Evolutionary conservation across 2,113 vertebrate genomes (phyloP).

Genomic region (Pituophis catenifer): DNA sequence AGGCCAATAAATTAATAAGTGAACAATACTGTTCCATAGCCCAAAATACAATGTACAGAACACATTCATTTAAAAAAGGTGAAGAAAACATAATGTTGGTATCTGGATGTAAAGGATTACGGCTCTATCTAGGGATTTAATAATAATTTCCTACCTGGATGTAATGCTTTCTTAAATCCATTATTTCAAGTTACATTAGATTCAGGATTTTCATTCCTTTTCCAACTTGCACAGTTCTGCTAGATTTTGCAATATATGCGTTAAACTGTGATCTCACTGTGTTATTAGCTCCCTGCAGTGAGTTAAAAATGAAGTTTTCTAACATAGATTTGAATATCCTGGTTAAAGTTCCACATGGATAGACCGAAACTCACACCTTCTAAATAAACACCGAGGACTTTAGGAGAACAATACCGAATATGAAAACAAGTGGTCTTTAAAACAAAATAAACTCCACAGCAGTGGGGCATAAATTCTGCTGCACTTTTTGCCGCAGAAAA

Average conservation of each 20-base stretch:
- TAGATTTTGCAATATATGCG: background rate
- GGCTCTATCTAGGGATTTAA: background rate
- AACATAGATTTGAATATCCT: background rate
- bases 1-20: background rate
- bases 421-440: background rate
- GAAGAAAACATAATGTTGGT: background rate
- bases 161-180: background rate
- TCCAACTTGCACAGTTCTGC: background rate
- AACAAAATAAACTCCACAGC: background rate
- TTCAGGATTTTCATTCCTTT: background rate
- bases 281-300: conserved; percentile 8
- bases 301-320: background rate
- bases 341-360: background rate
- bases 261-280: background rate
- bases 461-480: background rate
- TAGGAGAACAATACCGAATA: background rate
- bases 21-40: background rate
- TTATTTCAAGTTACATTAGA: background rate
- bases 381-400: background rate
- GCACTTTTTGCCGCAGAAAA: background rate
- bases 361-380: background rate
- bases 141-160: too few species aligned
- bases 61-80: background rate
- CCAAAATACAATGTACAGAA: background rate
- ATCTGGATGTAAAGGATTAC: background rate